Evolutionary conservation across 2,888 invertebrate genomes (phyloP), one percentile per base, ranked within the genome.

Genomic region (Augochlorella aurata): DNA sequence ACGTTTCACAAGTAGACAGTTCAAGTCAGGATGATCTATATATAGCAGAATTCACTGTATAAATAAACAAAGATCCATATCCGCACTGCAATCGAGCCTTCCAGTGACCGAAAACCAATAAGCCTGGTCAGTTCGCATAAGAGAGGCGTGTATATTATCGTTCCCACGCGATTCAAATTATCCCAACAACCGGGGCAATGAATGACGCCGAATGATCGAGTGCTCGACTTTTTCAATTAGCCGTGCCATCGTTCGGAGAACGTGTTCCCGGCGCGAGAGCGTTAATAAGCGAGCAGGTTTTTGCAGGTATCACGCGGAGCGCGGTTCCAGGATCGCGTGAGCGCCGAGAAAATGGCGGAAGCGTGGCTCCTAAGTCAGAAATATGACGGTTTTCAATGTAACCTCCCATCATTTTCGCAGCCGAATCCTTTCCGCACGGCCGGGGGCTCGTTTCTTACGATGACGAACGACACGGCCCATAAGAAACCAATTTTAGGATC

Each of bases 401-500:
- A 49, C 76, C 71, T 67, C 68, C 52, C 29, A 78, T 79, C 74
- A 65, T 70, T 76, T 54, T 54, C 72, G 65, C 70, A 21, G 18
- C 58, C 76, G 80, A 74, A 80, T 63, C 79, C 72, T 76, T 82
- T 47, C 70, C 49, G 24, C 14, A 24, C 12, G 61, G 29, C 67
- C 47, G 65, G 38, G 68, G 49, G 67, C 67, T 67, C 67, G 77
- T 67, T 85, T 47, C 81, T 75, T 70, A 66, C 65, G 78, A 77
- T 86, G 87, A 87, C 77, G 79, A 77, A 87, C 85, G 83, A 66
- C 83, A 44, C 68, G 44, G 70, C 21, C 69, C 76, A 77, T 81
- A 88, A 88, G 88, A 88, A 88, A 85, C 82, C 86, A 87, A 88
- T 88, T 88, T 88, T 77, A 78, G 77, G 86, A 85, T 88, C 87